A percentile compares a stretch with the other conserved stretches of the same genome.
Conservation (phyloP, 2,113 vertebrate genomes). For the Calonectris borealis region DNA sequence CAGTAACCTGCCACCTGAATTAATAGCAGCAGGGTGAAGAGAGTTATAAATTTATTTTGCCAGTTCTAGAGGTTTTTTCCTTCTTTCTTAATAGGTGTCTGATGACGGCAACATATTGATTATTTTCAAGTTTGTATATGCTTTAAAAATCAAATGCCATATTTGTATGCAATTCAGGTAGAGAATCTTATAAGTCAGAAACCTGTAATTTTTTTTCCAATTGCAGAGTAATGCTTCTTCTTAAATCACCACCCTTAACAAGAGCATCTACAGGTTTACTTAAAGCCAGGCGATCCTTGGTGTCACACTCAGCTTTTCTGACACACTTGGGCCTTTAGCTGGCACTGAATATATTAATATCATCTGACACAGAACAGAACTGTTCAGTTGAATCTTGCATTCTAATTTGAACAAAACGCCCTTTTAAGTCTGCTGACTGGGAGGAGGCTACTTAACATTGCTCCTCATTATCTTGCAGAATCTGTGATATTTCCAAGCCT, state of each 20-base stretch:
- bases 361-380: accelerated
- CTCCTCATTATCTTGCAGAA: not conserved
- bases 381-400: not conserved
- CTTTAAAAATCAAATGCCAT: not conserved
- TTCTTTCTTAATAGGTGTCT: not conserved
- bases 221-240: not conserved
- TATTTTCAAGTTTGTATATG: not conserved
- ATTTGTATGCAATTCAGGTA: not conserved
- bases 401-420: not conserved
- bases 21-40: not conserved
- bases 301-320: not conserved
- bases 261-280: not conserved
- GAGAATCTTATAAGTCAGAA: not conserved
- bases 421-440: not conserved
- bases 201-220: not conserved
- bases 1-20: not conserved
- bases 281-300: not conserved
- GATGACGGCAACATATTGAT: not conserved
- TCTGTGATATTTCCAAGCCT: not conserved
- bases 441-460: not conserved
- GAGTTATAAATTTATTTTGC: not conserved
- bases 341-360: too few relatives aligned
- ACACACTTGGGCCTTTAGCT: not conserved
- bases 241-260: not conserved
- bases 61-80: not conserved